A percentile compares a stretch with the other conserved stretches of the same genome.
phyloP scores from a whole-genome alignment of 2,888 invertebrate species.

The Autographa gamma region DNA sequence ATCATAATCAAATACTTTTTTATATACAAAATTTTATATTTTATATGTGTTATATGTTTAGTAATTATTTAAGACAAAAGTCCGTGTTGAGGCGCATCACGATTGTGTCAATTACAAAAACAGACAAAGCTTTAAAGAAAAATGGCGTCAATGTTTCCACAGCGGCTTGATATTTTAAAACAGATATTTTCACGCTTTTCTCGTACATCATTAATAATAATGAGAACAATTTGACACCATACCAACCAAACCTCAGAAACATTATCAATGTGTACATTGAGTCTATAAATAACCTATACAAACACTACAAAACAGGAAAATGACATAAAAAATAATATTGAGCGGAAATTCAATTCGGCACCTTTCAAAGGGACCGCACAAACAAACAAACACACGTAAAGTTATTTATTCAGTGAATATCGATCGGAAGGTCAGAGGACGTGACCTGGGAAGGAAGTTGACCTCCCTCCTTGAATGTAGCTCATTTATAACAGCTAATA shows the following conservation, averaged over 20 bases:
- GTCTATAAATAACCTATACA: conserved; percentile 26
- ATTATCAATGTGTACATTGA: conserved; percentile 5
- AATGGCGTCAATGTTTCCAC: too few relatives aligned
- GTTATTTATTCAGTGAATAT: conserved; percentile 71
- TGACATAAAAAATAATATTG: conserved; percentile 43
- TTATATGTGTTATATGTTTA: too few relatives aligned
- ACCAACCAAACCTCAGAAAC: not conserved
- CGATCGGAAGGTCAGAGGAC: conserved; percentile 60
- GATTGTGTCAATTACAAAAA: too few relatives aligned
- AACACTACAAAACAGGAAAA: conserved; percentile 46
- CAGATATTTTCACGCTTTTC: not conserved
- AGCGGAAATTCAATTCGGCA: conserved; percentile 50
- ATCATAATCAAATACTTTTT: too few relatives aligned
- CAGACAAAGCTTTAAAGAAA: too few relatives aligned
- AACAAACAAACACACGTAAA: conserved; percentile 57
- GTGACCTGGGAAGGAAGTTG: conserved; percentile 60
- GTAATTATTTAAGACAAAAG: too few relatives aligned
- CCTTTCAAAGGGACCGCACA: conserved; percentile 34
- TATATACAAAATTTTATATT: too few relatives aligned
- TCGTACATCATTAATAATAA: not conserved
- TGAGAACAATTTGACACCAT: not conserved
- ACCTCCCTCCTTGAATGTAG: conserved; percentile 39
- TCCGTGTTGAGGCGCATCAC: too few relatives aligned
- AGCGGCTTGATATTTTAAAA: not conserved
- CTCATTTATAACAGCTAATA: conserved; percentile 56